phyloP scores from a whole-genome alignment of 2,888 invertebrate species.

The Trichacis sp. region DNA sequence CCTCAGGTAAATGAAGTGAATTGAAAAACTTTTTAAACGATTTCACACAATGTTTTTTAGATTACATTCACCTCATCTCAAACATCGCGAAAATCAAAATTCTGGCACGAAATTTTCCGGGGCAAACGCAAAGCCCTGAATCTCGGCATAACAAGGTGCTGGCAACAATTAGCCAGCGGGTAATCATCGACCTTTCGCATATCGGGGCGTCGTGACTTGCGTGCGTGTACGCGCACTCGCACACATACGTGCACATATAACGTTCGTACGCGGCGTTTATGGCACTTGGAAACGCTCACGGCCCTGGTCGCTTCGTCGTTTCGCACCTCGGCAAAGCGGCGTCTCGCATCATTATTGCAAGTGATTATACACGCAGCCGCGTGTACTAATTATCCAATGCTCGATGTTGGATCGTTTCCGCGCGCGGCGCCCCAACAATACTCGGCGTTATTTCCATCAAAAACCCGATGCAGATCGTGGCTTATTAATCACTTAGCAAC shows the following conservation, averaged over 20 bases:
- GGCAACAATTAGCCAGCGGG: conserved; percentile 41
- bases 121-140: too few relatives aligned
- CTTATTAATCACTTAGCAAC: conserved; percentile 52
- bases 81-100: too few relatives aligned
- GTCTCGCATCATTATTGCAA: conserved; percentile 53
- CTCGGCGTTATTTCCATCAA: conserved; percentile 60
- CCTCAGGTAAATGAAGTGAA: too few relatives aligned
- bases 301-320: conserved; percentile 44
- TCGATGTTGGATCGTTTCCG: conserved; percentile 62
- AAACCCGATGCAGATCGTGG: conserved; percentile 43
- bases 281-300: conserved; percentile 38
- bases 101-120: too few relatives aligned
- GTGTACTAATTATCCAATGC: conserved; percentile 59
- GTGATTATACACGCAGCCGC: conserved; percentile 58
- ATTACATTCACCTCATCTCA: too few relatives aligned
- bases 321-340: conserved; percentile 51
- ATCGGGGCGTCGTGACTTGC: conserved; percentile 4
- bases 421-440: conserved; percentile 59
- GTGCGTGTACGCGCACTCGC: conserved; percentile 27
- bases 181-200: conserved; percentile 42
- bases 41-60: too few relatives aligned
- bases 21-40: too few relatives aligned
- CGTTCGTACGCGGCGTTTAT: conserved; percentile 45
- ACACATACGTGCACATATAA: conserved; percentile 22
- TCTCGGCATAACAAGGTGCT: conserved; percentile 36